Evolutionary conservation across 2,888 invertebrate species (phyloP), one percentile per base, ranked within the genome.

Genomic region (Malachius bipustulatus): DNA sequence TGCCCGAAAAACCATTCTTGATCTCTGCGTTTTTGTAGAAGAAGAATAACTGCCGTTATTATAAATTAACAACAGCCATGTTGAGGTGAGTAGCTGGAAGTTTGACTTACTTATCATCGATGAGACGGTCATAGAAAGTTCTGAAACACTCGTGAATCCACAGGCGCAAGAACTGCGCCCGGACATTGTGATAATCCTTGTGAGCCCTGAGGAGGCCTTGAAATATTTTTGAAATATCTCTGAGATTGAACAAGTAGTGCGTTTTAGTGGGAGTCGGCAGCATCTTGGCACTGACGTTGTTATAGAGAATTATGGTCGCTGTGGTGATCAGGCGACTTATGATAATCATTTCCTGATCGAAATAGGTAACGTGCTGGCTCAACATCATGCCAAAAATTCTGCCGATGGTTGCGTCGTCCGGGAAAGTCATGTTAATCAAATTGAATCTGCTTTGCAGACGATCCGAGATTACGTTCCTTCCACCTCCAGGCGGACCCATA

Each of bases 401-500:
- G 43, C 70, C 57, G 46, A 89, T 80, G 51, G 84, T 82, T 42
- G 71, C 69, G 40, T 85, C 81, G 38, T 75, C 73, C 10, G 90
- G 89, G 63, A 89, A 83, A 2, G 88, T 75, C 69, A 90, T 80
- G 50, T 82, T 78, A 31, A 83, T 69, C 3, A 81, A 57, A 49
- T 73, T 77, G 65, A 89, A 85, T 51, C 79, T 75, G 30, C 85
- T 82, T 46, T 82, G 70, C 32, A 90, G 71, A 1, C 89, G 74
- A 30, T 78, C 65, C 0, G 85, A 82, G 37, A 90, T 79, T 11
- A 75, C 68, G 43, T 85, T 84, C 10, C 89, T 71, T 2, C 88
- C 87, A 2, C 89, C 89, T 2, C 88, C 89, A 0, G 88, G 84
- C 0, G 87, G 87, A 1, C 88, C 88, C 71, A 89, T 89, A 0